Base-by-base conservation (phyloP, 1,140 invertebrate species). In the Drosophila simulans region DNA sequence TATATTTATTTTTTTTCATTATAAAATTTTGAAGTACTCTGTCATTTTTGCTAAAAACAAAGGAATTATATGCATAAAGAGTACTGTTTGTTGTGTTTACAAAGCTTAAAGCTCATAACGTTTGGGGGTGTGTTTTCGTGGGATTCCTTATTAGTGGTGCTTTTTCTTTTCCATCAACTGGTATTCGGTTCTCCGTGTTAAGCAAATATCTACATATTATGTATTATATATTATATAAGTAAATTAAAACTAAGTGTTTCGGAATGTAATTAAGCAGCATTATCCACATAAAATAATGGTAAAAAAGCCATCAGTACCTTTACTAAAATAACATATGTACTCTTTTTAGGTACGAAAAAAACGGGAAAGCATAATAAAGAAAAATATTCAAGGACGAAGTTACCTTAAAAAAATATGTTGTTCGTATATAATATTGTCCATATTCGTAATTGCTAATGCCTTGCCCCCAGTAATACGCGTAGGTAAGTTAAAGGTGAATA, bases 401-500 rank as follows among this genome's bases (percentile, higher is more conserved):
- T 27, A 17, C n/a, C 12, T 66, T 42, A 42, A 31, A 17, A 34
- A n/a, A 22, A 8, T 70, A 70, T 70, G 68, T 70, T 57, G 17
- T 40, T 40, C 22, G 49, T 70, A 17, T 22, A 57, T 75, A 22
- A 42, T 84, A 22, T 40, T 80, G 15, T 84, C 81, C 40, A 55
- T 63, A 43, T 20, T 83, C n/a, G 12, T 76, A 12, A 39, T 68
- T 42, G 49, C 42, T 1, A 71, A 64, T 59, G 48, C 80, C 2
- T 37, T 83, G 17, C 80, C 80, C 11, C 80, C 80, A 11, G 81
- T 83, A 10, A 84, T 83, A 58, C 80, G 81, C 22, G 53, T 83
- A 15, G 80, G 80, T 83, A 62, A 68, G 80, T 34, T 62, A 11
- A 4, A 5, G n/a, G 3, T 49, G 8, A 31, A 43, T 13, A n/a